These are phyloP conservation scores for Cirrhinus mrigala DNA, from an alignment of 2,797 vertebrate species.

Conservation along the genomic window DNA sequence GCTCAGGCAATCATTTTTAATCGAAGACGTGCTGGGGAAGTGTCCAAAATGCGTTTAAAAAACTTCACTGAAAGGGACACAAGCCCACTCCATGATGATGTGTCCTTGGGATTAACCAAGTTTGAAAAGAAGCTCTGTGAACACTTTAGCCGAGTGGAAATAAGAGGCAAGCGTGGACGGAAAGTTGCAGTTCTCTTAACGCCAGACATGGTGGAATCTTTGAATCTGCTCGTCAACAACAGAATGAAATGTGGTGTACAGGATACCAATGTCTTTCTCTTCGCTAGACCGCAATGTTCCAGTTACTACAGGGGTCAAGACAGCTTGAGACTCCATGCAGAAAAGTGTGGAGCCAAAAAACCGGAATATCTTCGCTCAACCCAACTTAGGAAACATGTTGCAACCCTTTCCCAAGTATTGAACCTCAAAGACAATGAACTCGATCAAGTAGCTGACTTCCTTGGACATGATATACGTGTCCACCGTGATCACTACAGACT, in stretches of 20 bases:
- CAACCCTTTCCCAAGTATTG: too few species aligned
- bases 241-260: conserved; percentile 28
- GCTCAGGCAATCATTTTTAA: conserved; percentile 38
- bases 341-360: conserved; percentile 4
- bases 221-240: conserved; percentile 17
- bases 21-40: conserved; percentile 28
- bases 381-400: too few species aligned
- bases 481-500: too few species aligned
- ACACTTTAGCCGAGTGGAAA: conserved; percentile 14
- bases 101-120: conserved; percentile 28
- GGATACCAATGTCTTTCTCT: conserved; percentile 32
- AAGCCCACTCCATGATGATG: neutral
- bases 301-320: conserved; percentile 18
- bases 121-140: conserved; percentile 43
- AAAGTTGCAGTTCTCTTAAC: conserved; percentile 31
- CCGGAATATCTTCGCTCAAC: too few species aligned
- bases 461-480: too few species aligned
- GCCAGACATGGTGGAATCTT: conserved; percentile 3
- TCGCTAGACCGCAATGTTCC: neutral
- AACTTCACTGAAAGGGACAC: conserved; percentile 25
- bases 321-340: conserved; percentile 1
- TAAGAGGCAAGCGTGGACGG: conserved; percentile 13
- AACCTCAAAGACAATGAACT: too few species aligned
- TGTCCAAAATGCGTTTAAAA: conserved; percentile 32
- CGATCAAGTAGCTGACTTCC: too few species aligned